phyloP scores from a whole-genome alignment of 1,140 invertebrate genomes.

The Cherax destructor region DNA sequence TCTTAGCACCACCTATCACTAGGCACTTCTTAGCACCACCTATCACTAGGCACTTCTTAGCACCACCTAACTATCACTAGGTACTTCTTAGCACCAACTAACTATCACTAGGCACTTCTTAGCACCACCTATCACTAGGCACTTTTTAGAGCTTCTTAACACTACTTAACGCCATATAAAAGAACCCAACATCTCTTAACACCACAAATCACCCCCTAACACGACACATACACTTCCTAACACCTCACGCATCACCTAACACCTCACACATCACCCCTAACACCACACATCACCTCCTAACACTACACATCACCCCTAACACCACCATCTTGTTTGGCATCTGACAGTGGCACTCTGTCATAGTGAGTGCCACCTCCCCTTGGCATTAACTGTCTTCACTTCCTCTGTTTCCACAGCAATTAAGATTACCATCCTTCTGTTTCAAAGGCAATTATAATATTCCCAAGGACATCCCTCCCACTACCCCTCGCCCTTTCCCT shows the following conservation, averaged over 20 bases:
- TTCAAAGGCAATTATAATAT: neutral
- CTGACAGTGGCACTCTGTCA: neutral
- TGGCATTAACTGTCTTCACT: constrained; percentile 1
- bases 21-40: neutral
- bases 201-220: too few species aligned
- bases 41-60: neutral
- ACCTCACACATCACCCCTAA: too few species aligned
- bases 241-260: too few species aligned
- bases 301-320: too few species aligned
- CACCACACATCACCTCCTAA: too few species aligned
- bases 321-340: too few species aligned
- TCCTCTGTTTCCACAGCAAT: neutral
- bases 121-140: neutral
- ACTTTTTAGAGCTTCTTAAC: too few species aligned
- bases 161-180: neutral
- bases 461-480: neutral
- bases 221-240: too few species aligned
- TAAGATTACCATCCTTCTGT: neutral
- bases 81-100: neutral
- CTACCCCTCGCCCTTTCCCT: neutral
- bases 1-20: neutral
- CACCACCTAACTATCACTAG: neutral
- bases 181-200: neutral
- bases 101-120: neutral
- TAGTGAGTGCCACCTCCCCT: neutral